phyloP scores from a whole-genome alignment of 1,140 invertebrate genomes.

The Metopolophium dirhodum region DNA sequence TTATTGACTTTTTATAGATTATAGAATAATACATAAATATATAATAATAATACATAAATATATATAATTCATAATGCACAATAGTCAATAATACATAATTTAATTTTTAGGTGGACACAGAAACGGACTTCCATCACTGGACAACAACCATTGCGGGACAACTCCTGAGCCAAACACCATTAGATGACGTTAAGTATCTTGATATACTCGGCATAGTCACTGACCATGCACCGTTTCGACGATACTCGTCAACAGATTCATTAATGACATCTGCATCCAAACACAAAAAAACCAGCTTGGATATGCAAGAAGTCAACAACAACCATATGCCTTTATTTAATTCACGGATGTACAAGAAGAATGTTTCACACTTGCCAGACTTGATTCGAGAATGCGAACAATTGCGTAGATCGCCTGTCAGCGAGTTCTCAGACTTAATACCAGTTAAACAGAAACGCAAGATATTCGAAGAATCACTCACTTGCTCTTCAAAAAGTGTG shows the following conservation, averaged over 20 bases:
- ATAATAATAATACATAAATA: too few relatives aligned
- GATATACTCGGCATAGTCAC: slow-evolving; percentile 64
- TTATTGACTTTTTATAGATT: neutral
- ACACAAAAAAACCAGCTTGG: slow-evolving; percentile 34
- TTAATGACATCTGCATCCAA: neutral
- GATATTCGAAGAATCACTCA: slow-evolving; percentile 69
- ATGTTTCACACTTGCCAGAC: slow-evolving; percentile 21
- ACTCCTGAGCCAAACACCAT: slow-evolving; percentile 70
- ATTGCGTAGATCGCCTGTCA: neutral
- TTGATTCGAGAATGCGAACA: slow-evolving; percentile 49
- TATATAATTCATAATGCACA: too few relatives aligned
- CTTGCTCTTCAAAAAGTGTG: slow-evolving; percentile 65
- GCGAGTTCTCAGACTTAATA: slow-evolving; percentile 51
- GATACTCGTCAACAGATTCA: neutral
- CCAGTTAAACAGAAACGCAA: slow-evolving; percentile 70
- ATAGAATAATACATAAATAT: neutral
- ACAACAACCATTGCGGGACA: slow-evolving; percentile 70
- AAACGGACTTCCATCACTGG: slow-evolving; percentile 70
- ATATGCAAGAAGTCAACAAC: slow-evolving; percentile 36
- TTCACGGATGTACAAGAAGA: slow-evolving; percentile 26
- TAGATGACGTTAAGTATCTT: slow-evolving; percentile 67
- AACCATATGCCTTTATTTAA: neutral
- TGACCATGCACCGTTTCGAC: slow-evolving; percentile 59
- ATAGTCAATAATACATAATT: neutral
- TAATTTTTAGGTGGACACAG: slow-evolving; percentile 66